phyloP scores from a whole-genome alignment of 2,113 vertebrate species.

The Hippopotamus amphibius region DNA sequence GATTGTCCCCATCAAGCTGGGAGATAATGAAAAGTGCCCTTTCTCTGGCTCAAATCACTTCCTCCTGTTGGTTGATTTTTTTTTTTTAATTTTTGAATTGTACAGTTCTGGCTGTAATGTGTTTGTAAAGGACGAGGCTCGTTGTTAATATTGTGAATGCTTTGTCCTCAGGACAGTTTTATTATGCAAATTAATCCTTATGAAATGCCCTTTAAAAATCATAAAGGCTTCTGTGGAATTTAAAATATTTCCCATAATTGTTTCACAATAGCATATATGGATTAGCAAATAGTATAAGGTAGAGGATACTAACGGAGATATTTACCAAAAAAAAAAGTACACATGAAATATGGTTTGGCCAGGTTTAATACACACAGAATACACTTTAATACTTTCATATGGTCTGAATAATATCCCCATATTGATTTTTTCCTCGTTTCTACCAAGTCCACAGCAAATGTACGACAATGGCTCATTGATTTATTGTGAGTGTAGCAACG shows the following conservation, averaged over 20 bases:
- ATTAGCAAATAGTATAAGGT: slow-evolving; percentile 51
- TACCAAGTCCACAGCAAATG: slow-evolving; percentile 84
- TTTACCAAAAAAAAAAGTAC: slow-evolving; percentile 70
- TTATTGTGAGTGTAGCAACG: slow-evolving; percentile 89
- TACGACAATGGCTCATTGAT: slow-evolving; percentile 87
- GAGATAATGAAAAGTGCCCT: slow-evolving; percentile 62
- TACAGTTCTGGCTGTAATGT: background rate
- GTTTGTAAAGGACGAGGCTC: slow-evolving; percentile 42
- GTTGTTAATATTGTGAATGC: slow-evolving; percentile 9
- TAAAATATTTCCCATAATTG: slow-evolving; percentile 71
- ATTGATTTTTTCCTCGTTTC: slow-evolving; percentile 87
- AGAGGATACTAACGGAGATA: slow-evolving; percentile 60
- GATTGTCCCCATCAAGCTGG: slow-evolving; percentile 37
- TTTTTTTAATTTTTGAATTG: background rate
- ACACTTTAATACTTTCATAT: slow-evolving; percentile 87
- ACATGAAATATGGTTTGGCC: slow-evolving; percentile 79
- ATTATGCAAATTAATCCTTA: slow-evolving; percentile 56
- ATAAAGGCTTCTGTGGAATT: slow-evolving; percentile 59
- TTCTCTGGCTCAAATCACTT: slow-evolving; percentile 62
- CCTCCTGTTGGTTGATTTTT: slow-evolving; percentile 49
- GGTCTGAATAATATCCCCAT: slow-evolving; percentile 86
- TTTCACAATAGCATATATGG: slow-evolving; percentile 64
- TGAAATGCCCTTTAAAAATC: slow-evolving; percentile 35
- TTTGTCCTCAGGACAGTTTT: slow-evolving; percentile 29
- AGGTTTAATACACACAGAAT: slow-evolving; percentile 81